phyloP scores from a whole-genome alignment of 2,113 vertebrate species.

The Eleginops maclovinus region DNA sequence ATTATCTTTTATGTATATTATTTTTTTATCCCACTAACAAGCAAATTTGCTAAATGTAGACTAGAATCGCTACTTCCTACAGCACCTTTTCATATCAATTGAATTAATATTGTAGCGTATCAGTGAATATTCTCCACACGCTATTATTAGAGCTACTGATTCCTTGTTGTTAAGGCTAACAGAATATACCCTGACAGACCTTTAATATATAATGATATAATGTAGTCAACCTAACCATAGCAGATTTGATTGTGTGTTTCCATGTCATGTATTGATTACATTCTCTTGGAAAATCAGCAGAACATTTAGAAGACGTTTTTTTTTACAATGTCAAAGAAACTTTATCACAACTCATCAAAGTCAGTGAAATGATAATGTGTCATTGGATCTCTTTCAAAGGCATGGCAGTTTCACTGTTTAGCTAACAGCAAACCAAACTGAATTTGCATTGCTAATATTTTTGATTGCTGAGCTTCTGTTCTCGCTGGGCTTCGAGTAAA shows the following conservation, averaged over 20 bases:
- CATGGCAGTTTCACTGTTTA: background rate
- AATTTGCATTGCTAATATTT: background rate
- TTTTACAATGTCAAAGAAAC: too few relatives aligned
- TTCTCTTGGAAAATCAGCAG: background rate
- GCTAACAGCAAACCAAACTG: background rate
- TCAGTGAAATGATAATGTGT: background rate
- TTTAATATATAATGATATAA: background rate
- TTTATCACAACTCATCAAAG: background rate
- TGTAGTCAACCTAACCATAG: background rate
- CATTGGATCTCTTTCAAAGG: background rate
- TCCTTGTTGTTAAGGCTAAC: background rate
- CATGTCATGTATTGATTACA: background rate
- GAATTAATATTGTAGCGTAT: background rate
- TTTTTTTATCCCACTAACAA: background rate
- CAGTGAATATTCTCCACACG: background rate
- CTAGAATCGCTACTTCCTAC: background rate
- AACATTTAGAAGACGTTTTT: background rate
- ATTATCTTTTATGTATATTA: background rate
- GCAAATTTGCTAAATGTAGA: background rate
- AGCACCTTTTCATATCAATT: background rate
- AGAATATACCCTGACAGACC: background rate
- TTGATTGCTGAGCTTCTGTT: background rate
- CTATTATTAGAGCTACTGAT: background rate
- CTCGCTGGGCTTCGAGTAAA: background rate
- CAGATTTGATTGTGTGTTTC: background rate